phyloP scores from a whole-genome alignment of 2,113 vertebrate species.

The sheep (Ovis aries) region DNA sequence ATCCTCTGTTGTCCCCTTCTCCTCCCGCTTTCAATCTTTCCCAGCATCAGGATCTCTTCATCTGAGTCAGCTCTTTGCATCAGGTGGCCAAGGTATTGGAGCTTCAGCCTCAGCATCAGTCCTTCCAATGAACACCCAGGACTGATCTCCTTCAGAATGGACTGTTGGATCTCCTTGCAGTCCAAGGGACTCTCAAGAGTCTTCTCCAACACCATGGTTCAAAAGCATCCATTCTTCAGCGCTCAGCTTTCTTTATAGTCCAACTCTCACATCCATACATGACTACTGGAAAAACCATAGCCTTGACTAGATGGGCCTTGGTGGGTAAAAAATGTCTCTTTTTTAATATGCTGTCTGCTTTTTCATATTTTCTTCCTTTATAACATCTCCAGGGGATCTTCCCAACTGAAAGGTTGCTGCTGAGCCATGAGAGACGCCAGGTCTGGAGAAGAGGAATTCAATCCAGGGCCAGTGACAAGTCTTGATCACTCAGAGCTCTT shows the following conservation, averaged over 20 bases:
- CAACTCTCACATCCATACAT: not conserved
- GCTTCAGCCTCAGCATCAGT: accelerated
- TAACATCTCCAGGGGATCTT: not conserved
- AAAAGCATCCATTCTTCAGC: accelerated
- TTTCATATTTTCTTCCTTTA: not conserved
- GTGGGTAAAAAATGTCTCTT: not conserved
- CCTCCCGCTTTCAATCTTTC: accelerated
- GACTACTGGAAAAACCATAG: not conserved
- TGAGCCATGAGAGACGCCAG: accelerated
- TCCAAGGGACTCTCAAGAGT: not conserved
- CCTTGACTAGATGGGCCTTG: not conserved
- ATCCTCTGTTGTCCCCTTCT: not conserved
- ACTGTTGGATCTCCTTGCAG: not conserved
- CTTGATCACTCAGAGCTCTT: not conserved
- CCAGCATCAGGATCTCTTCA: not conserved
- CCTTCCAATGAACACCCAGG: accelerated
- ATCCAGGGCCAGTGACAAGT: accelerated
- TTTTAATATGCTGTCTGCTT: not conserved
- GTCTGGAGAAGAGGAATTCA: not conserved
- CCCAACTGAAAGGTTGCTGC: not conserved
- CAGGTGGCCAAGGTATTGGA: not conserved
- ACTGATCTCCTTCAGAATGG: accelerated
- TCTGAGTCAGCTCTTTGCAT: not conserved
- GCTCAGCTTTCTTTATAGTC: not conserved
- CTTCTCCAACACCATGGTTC: not conserved